Conservation (phyloP, 2,888 invertebrate species). For the Ernsta delagoae region DNA sequence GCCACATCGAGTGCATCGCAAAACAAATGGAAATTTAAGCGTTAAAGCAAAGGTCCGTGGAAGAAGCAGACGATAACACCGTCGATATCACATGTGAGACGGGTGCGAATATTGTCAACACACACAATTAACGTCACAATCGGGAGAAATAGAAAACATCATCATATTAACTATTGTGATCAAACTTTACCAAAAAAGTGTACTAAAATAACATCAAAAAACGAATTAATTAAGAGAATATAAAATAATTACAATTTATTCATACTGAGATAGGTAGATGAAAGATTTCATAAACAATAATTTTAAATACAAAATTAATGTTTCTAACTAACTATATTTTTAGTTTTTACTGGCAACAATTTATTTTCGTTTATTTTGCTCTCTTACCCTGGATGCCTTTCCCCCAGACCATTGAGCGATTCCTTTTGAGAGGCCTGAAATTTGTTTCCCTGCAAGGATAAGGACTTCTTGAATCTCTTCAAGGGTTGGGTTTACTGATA, state of each 20-base stretch:
- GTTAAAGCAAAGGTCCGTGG: constrained; percentile 33
- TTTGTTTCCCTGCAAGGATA: constrained; percentile 91
- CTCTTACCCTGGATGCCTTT: constrained; percentile 73
- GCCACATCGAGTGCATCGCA: constrained; percentile 64
- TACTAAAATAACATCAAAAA: too few relatives aligned
- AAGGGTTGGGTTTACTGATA: constrained; percentile 93
- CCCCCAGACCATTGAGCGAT: constrained; percentile 96
- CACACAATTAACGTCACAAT: constrained; percentile 80
- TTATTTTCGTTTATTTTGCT: not conserved
- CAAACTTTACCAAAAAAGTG: too few relatives aligned
- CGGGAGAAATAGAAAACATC: constrained; percentile 49
- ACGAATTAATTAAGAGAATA: too few relatives aligned
- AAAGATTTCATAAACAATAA: too few relatives aligned
- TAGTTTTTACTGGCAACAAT: too few relatives aligned
- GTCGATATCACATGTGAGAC: constrained; percentile 61
- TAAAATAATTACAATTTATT: too few relatives aligned
- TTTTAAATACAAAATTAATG: not conserved
- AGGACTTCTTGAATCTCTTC: constrained; percentile 96
- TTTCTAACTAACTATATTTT: too few relatives aligned
- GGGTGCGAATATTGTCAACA: constrained; percentile 55
- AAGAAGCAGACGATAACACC: constrained; percentile 53
- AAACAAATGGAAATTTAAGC: constrained; percentile 40
- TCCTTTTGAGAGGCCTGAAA: constrained; percentile 94
- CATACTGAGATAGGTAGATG: too few relatives aligned
- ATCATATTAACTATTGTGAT: not conserved